Conservation (phyloP, 2,797 vertebrate genomes). For the Parauchenoglanis punctatus region DNA sequence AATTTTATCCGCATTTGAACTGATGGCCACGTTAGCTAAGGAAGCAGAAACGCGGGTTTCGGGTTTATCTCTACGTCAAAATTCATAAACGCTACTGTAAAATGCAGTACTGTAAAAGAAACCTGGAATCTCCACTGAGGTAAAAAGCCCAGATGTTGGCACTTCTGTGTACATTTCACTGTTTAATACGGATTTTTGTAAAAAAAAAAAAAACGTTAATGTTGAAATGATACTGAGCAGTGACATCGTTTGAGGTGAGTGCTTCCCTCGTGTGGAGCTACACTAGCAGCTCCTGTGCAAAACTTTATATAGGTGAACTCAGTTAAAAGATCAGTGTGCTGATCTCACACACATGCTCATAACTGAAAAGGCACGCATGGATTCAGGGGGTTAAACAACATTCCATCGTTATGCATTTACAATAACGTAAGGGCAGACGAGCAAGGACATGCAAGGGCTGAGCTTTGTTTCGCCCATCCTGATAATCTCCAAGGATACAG, state of each 20-base stretch:
- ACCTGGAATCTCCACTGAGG: not conserved
- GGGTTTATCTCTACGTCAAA: not conserved
- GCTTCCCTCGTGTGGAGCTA: too few relatives aligned
- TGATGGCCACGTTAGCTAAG: not conserved
- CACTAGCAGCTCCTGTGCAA: too few relatives aligned
- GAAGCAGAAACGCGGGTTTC: not conserved
- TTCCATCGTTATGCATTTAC: not conserved
- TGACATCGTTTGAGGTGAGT: too few relatives aligned
- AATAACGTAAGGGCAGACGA: not conserved
- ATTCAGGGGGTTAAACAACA: too few relatives aligned
- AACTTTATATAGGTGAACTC: not conserved
- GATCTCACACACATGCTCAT: not conserved
- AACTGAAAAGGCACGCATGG: not conserved
- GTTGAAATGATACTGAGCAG: too few relatives aligned
- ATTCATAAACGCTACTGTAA: not conserved
- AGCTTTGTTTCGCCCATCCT: slow-evolving; percentile 7
- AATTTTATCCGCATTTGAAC: not conserved
- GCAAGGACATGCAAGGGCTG: not conserved
- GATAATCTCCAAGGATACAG: slow-evolving; percentile 9
- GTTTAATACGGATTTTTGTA: too few relatives aligned
- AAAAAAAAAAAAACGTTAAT: too few relatives aligned
- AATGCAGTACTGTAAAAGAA: not conserved
- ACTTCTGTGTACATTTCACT: too few relatives aligned
- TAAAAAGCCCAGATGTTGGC: too few relatives aligned
- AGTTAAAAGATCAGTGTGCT: not conserved